These are phyloP conservation scores for Leptinotarsa rubiginosa DNA, from an alignment of 2,888 invertebrate species.

Conservation along the genomic window DNA sequence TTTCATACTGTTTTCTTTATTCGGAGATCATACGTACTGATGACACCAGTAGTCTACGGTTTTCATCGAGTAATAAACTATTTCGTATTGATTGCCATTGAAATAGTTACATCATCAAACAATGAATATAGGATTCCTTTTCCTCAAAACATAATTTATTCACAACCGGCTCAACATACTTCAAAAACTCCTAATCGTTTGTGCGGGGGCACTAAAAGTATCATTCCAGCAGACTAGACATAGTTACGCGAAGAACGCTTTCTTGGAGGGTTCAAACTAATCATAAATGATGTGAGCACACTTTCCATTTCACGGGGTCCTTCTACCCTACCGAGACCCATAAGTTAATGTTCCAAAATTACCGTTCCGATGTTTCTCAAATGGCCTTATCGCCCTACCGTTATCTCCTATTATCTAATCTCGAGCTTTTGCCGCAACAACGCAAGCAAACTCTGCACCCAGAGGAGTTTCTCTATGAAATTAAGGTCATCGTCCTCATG, in stretches of 20 bases:
- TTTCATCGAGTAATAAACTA: too few relatives aligned
- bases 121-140: too few relatives aligned
- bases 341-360: conserved; percentile 16
- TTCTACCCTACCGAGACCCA: conserved; percentile 2
- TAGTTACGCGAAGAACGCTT: not conserved
- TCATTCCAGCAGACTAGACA: not conserved
- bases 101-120: too few relatives aligned
- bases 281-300: conserved; percentile 5
- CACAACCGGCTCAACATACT: too few relatives aligned
- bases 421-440: conserved; percentile 17
- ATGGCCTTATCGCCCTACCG: conserved; percentile 11
- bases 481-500: conserved; percentile 36
- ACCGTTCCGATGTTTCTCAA: conserved; percentile 9
- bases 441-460: conserved; percentile 9
- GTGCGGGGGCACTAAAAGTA: too few relatives aligned
- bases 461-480: conserved; percentile 23
- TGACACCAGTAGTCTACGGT: too few relatives aligned
- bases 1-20: too few relatives aligned
- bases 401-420: conserved; percentile 17
- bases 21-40: too few relatives aligned
- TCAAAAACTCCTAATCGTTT: too few relatives aligned
- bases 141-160: too few relatives aligned
- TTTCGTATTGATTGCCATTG: too few relatives aligned
- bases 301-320: not conserved
- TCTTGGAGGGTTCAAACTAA: not conserved